phyloP scores from a whole-genome alignment of 2,113 vertebrate genomes.

The Beaufortia kweichowensis region DNA sequence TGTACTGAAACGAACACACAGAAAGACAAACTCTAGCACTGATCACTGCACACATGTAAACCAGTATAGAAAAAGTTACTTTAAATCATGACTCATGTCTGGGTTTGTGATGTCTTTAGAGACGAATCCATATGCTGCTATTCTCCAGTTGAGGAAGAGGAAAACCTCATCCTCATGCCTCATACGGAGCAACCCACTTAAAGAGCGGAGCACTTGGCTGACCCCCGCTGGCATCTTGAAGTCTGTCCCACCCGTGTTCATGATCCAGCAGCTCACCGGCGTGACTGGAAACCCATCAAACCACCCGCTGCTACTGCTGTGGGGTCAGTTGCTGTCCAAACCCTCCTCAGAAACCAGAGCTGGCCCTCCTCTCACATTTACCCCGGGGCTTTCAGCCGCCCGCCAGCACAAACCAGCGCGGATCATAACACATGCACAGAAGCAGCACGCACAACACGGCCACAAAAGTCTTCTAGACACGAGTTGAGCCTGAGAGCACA shows the following conservation, averaged over 20 bases:
- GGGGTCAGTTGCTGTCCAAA: slow-evolving; percentile 7
- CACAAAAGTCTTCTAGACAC: slow-evolving; percentile 38
- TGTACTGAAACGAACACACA: too few species aligned
- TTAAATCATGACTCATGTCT: too few species aligned
- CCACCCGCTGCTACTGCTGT: slow-evolving; percentile 45
- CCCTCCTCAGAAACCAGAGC: slow-evolving; percentile 53
- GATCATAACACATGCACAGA: slow-evolving; percentile 31
- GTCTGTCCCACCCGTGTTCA: slow-evolving; percentile 41
- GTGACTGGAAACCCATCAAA: slow-evolving; percentile 42
- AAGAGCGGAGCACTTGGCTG: slow-evolving; percentile 46
- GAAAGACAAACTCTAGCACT: too few species aligned
- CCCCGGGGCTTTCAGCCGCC: slow-evolving; percentile 10
- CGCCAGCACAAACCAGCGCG: slow-evolving; percentile 12
- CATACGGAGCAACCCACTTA: slow-evolving; percentile 37
- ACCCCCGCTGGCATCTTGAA: slow-evolving; percentile 57
- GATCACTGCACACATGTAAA: too few species aligned
- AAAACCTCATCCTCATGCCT: slow-evolving; percentile 1
- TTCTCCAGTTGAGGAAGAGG: not conserved
- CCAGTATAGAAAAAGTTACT: too few species aligned
- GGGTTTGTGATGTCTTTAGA: too few species aligned
- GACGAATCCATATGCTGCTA: not conserved
- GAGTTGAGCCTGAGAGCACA: slow-evolving; percentile 44
- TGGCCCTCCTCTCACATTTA: slow-evolving; percentile 23
- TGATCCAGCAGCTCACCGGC: slow-evolving; percentile 40
- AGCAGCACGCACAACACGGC: slow-evolving; percentile 12